Conservation (phyloP, 2,113 vertebrate species). For the rabbit (Oryctolagus cuniculus) region DNA sequence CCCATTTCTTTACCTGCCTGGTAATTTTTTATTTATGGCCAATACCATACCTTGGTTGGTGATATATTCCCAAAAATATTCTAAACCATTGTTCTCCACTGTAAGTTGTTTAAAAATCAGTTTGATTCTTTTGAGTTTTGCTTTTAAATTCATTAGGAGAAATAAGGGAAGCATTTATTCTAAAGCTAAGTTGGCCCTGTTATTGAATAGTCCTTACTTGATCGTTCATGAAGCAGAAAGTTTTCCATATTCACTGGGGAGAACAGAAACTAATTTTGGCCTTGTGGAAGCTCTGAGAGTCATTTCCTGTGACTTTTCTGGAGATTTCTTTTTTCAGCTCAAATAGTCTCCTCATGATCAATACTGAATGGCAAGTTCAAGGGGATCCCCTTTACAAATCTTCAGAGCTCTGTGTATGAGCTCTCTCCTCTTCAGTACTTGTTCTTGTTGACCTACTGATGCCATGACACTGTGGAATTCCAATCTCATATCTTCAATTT, state of each 20-base stretch:
- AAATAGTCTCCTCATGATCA: not conserved
- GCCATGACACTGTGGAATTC: not conserved
- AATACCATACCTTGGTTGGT: not conserved
- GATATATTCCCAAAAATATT: not conserved
- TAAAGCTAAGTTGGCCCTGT: not conserved
- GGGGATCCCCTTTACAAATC: not conserved
- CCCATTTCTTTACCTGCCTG: not conserved
- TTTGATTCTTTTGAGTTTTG: not conserved
- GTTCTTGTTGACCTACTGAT: not conserved
- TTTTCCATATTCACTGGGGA: not conserved
- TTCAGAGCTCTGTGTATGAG: not conserved
- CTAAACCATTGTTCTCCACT: not conserved
- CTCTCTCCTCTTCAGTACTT: not conserved
- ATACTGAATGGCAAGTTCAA: not conserved
- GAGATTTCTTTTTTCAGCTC: not conserved
- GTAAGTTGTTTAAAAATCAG: slow-evolving; percentile 10
- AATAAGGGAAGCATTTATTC: not conserved
- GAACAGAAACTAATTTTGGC: not conserved
- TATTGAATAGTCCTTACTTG: not conserved
- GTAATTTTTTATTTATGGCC: not conserved
- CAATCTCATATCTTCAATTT: not conserved
- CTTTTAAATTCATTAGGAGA: slow-evolving; percentile 8
- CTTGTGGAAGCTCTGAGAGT: not conserved
- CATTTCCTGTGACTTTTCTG: not conserved
- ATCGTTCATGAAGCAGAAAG: not conserved